These are phyloP conservation scores for Misgurnus anguillicaudatus DNA, from an alignment of 2,113 vertebrate species.

Conservation along the genomic window DNA sequence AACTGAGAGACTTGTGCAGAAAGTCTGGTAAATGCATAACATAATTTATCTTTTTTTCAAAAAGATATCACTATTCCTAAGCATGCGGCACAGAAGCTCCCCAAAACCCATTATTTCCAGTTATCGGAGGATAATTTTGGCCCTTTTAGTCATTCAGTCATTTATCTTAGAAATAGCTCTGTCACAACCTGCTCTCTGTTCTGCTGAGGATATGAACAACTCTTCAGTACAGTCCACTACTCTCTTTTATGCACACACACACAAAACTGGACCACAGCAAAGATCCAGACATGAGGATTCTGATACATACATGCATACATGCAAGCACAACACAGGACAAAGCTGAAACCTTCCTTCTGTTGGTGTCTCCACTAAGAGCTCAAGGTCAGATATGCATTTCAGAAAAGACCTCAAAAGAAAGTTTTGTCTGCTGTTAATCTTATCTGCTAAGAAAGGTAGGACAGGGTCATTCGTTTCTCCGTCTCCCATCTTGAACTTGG, in stretches of 20 bases:
- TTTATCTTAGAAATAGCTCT: slow-evolving; percentile 50
- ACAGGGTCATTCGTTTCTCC: background rate
- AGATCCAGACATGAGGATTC: background rate
- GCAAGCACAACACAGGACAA: background rate
- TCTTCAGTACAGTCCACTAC: background rate
- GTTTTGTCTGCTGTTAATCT: background rate
- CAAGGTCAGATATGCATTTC: slow-evolving; percentile 23
- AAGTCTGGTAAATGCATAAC: slow-evolving; percentile 25
- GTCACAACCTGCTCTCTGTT: slow-evolving; percentile 17
- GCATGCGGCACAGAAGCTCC: background rate
- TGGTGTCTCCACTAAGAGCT: background rate
- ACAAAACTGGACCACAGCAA: background rate
- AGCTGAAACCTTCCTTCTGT: slow-evolving; percentile 4
- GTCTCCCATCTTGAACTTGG: slow-evolving; percentile 23
- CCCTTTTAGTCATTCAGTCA: slow-evolving; percentile 31
- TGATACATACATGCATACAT: background rate
- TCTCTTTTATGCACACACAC: background rate
- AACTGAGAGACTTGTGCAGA: background rate
- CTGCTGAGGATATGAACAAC: slow-evolving; percentile 15
- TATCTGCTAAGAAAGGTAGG: slow-evolving; percentile 15
- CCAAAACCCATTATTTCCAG: slow-evolving; percentile 50
- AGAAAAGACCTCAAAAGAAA: slow-evolving; percentile 1
- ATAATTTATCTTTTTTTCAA: slow-evolving; percentile 34
- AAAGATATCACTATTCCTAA: slow-evolving; percentile 21
- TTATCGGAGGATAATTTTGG: slow-evolving; percentile 50